Base-by-base conservation (phyloP, 2,888 invertebrate genomes). In the Troglohyphantes excavatus region DNA sequence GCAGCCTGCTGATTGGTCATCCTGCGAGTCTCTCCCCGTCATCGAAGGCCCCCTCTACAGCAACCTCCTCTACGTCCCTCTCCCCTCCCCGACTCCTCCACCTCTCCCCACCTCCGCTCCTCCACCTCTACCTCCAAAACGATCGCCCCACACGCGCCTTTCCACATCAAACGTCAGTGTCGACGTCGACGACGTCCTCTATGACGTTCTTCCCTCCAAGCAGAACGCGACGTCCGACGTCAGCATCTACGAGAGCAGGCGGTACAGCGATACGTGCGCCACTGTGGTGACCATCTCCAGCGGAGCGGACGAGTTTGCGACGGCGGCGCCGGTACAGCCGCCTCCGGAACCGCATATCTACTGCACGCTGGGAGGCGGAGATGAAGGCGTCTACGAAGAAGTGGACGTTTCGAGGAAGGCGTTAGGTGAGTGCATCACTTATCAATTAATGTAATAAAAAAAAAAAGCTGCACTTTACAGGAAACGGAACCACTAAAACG, bases 31-130 rank as follows among this genome's bases (percentile, higher is more conserved):
- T 26, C 7, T 26, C n/a, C 9, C 63, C 26, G 23, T 33, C 21
- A 76, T 89, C 27, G 68, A 82, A 26, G 81, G 90, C 2, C 90
- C 90, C 21, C 19, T 90, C 19, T 90, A 90, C 73, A 90, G 90
- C 65, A 85, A 90, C 1, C 67, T 90, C 5, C 53, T 90, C 2
- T 90, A 90, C 19, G 90, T 90, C 27, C 75, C 85, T 17, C 85
- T 67, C 3, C 79, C 79, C 9, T 85, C 85, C 2, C 90, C 90
- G 0, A 79, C 90, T 0, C 90, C 90, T 26, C 85, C 85, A 3
- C 90, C 85, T 0, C 81, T 85, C 11, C 85, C 85, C 13, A 73
- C 59, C 0, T 26, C 43, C n/a, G 33, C 78, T 2, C 85, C 90
- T 13, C 90, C 85, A 5, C 75, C 75, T 3, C 84, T 79, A 0